Percentiles rank a stretch among this genome's conserved stretches.
These are phyloP conservation scores for Muscicapa adusta DNA, from an alignment of 2,113 vertebrate species.

Conservation along the genomic window DNA sequence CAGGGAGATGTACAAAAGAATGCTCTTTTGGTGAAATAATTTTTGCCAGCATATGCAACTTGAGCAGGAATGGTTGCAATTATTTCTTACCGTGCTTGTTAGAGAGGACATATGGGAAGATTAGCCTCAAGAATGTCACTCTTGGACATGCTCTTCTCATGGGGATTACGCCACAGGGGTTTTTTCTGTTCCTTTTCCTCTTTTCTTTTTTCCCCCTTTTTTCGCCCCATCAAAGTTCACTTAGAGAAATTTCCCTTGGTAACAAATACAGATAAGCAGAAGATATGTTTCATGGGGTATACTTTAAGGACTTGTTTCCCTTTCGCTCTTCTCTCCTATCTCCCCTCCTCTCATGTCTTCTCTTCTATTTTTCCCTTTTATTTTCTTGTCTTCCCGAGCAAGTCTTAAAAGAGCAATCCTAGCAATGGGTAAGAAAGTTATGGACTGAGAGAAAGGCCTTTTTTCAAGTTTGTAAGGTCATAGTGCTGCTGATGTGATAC, in stretches of 20 bases:
- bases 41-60: neutral
- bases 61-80: conserved; percentile 44
- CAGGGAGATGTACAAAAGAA: neutral
- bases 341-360: no score
- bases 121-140: conserved; percentile 52
- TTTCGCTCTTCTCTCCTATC: neutral
- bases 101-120: conserved; percentile 49
- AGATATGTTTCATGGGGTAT: neutral
- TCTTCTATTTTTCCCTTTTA: neutral
- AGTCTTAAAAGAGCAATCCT: neutral
- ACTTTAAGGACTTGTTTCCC: neutral
- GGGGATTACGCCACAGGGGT: neutral
- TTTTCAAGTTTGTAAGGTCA: neutral
- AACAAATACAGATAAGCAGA: neutral
- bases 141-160: conserved; percentile 16
- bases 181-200: neutral
- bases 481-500: neutral
- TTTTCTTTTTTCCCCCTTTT: neutral
- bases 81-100: conserved; percentile 42
- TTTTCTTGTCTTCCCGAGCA: neutral
- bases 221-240: neutral
- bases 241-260: neutral
- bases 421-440: neutral
- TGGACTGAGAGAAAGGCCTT: neutral
- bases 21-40: conserved; percentile 23